Conservation (phyloP, 2,797 vertebrate genomes). For the Champsocephalus gunnari region DNA sequence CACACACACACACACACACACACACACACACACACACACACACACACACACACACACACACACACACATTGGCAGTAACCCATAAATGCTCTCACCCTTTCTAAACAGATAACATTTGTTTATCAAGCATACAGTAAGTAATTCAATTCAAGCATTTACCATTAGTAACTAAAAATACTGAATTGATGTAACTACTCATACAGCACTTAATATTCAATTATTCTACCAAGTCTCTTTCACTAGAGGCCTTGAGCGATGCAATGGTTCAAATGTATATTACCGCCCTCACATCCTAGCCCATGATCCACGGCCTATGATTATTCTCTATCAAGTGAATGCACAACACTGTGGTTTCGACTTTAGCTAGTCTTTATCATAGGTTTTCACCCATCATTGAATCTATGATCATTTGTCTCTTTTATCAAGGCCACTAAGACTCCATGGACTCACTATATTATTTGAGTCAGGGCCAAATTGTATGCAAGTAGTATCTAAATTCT, state of each 20-base stretch:
- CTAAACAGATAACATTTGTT: constrained; percentile 42
- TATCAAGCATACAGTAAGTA: constrained; percentile 31
- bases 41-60: background rate
- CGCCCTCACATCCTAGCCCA: background rate
- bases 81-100: constrained; percentile 11
- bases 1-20: too few relatives aligned
- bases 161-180: constrained; percentile 39
- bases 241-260: constrained; percentile 6
- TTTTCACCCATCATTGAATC: background rate
- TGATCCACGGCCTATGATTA: constrained; percentile 6
- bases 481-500: constrained; percentile 1
- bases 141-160: constrained; percentile 33
- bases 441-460: constrained; percentile 16
- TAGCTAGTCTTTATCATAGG: background rate
- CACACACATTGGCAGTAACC: constrained; percentile 7
- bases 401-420: background rate
- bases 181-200: constrained; percentile 36
- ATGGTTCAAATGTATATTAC: constrained; percentile 1
- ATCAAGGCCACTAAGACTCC: background rate
- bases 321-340: background rate
- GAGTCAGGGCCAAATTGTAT: background rate
- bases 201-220: constrained; percentile 51
- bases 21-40: too few relatives aligned
- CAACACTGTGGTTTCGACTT: background rate
- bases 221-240: constrained; percentile 24